Base-by-base conservation (phyloP, 2,113 vertebrate genomes). In the Benitochromis conjunctus region DNA sequence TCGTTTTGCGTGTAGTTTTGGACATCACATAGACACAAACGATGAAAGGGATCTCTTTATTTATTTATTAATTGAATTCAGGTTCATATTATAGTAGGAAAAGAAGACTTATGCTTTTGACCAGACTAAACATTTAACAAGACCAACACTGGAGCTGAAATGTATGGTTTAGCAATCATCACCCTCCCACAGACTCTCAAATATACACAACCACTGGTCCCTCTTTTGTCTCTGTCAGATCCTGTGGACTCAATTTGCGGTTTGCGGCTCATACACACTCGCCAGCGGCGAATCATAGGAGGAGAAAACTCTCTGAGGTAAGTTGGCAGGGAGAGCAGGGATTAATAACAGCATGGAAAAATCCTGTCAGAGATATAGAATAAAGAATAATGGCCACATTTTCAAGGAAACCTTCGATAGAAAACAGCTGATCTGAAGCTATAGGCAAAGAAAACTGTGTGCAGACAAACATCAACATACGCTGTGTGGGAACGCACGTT, bases 271-370 rank as follows among this genome's bases (percentile, higher is more conserved):
- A 86, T 97, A 69, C 98, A 98, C 86, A 97, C 95, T 82, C 97
- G 99, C 66, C 98, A 98, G 91, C 98, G 99, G 74, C 95, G 99
- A 88, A 99, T 99, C 93, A 97, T 99, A 84, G 99, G 99, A 82
- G 99, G 99, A 64, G 97, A 97, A 92, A 99, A 99, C 95, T 99
- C 99, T 88, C 96, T 99, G 96, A 96, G 99, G 99, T 99, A 96
- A 96, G 91, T 60, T 82, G 54, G 60, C 82, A 29, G 64, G 82
- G 78, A 74, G 34, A 77, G 53, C 29, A 41, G 86, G 88, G 82
- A 89, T 81, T 84, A 85, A 83, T 89, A 77, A 83, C 21, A 83
- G 82, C 43, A 55, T 34, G 79, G 43, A 54, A 78, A 55, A 51
- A 6, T 54, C 3, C 82, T 81, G 83, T 76, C 84, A 83, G 48